A percentile compares a stretch with the other conserved stretches of the same genome.
Conservation (phyloP, 2,113 vertebrate genomes). For the Dryoscopus gambensis region DNA sequence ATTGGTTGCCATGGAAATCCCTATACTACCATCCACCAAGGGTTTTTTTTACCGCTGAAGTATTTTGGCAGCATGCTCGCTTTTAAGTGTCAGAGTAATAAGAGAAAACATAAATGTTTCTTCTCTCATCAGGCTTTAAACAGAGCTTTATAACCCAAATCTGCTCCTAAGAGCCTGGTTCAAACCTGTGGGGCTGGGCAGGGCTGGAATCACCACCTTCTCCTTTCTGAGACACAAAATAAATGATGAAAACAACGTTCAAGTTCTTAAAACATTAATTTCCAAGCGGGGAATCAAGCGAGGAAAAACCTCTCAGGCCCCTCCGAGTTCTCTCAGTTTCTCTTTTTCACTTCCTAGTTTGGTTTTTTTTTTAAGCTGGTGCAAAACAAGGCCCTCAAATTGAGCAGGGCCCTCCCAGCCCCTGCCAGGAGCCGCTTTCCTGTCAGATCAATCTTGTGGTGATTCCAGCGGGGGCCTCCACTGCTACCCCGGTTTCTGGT, state of each 20-base stretch:
- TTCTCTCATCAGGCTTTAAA: neutral
- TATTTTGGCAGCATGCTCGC: neutral
- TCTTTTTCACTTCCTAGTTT: conserved; percentile 14
- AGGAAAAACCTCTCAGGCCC: neutral
- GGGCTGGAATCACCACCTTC: neutral
- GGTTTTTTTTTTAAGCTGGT: neutral
- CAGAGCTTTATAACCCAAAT: neutral
- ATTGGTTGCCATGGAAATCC: neutral
- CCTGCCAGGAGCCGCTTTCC: neutral
- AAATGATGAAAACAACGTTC: neutral
- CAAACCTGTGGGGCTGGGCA: neutral
- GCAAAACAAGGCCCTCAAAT: neutral
- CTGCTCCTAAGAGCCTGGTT: neutral
- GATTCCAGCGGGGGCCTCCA: neutral
- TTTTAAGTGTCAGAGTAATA: neutral
- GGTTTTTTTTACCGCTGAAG: neutral
- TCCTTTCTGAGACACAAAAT: neutral
- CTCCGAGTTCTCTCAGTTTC: neutral
- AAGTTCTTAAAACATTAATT: neutral
- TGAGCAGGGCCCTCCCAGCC: neutral
- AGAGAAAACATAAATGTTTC: neutral
- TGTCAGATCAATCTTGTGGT: neutral
- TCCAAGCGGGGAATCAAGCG: neutral
- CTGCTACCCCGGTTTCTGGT: neutral
- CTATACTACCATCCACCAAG: neutral